Conservation (phyloP, 2,797 vertebrate species). For the Cirrhinus mrigala region DNA sequence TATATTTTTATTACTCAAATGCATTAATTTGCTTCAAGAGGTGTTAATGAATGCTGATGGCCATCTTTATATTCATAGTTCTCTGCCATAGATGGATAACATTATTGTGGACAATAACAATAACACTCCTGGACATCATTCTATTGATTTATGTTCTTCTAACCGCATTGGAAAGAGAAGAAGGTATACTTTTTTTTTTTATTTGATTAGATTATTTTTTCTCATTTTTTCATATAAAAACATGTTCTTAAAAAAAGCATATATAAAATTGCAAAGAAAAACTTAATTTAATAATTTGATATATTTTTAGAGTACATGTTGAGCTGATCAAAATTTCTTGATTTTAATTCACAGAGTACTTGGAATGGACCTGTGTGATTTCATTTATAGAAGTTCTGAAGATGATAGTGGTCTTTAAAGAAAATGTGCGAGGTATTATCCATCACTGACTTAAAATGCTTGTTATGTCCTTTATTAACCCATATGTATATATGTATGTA, state of each 20-base stretch:
- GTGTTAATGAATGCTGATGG: too few relatives aligned
- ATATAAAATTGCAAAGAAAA: background rate
- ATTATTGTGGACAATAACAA: background rate
- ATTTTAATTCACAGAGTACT: background rate
- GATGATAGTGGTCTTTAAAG: fast-evolving
- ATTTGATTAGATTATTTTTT: too few relatives aligned
- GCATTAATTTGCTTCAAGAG: too few relatives aligned
- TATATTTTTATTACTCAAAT: too few relatives aligned
- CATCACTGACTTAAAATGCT: background rate
- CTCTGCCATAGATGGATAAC: background rate
- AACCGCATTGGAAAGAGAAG: background rate
- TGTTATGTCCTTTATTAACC: background rate
- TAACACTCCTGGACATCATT: background rate
- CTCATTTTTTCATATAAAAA: background rate
- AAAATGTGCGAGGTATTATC: background rate
- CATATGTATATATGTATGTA: too few relatives aligned
- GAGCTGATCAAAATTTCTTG: background rate
- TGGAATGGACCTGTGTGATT: background rate
- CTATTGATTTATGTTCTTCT: background rate
- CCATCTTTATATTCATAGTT: background rate
- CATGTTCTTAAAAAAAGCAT: too few relatives aligned
- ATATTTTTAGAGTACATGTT: too few relatives aligned
- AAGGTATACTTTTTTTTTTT: too few relatives aligned
- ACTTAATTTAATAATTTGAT: too few relatives aligned
- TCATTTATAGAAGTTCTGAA: background rate